These are phyloP conservation scores for Otolemur crassicaudatus DNA, from an alignment of 2,797 vertebrate genomes.

Conservation along the genomic window DNA sequence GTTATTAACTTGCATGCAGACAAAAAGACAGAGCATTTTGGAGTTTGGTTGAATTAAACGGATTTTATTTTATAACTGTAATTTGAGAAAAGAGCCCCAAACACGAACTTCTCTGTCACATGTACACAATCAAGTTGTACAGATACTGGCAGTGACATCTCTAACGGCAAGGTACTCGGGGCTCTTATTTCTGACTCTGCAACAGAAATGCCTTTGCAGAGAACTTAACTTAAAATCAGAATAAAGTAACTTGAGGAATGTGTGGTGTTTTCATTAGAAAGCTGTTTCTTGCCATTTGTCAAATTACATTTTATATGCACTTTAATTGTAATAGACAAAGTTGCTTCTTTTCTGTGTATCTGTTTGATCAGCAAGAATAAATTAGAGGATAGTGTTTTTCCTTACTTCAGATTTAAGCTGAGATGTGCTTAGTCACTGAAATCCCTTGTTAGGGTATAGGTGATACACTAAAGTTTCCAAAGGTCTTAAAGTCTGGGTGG, in stretches of 20 bases:
- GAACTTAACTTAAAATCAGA: constrained; percentile 47
- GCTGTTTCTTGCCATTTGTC: constrained; percentile 21
- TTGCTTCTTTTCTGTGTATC: not conserved
- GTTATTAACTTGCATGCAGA: constrained; percentile 13
- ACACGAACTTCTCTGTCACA: constrained; percentile 14
- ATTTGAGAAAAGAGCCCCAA: constrained; percentile 71
- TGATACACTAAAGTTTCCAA: constrained; percentile 57
- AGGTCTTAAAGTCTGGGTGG: constrained; percentile 14
- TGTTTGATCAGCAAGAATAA: constrained; percentile 25
- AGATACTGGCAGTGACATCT: constrained; percentile 44
- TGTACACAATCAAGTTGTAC: constrained; percentile 31
- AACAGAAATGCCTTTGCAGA: constrained; percentile 58
- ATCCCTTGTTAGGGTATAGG: not conserved
- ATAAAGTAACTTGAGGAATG: constrained; percentile 12
- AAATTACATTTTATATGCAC: constrained; percentile 47
- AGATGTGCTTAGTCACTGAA: constrained; percentile 73
- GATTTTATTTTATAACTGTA: constrained; percentile 73
- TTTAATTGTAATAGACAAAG: not conserved
- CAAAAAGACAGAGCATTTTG: not conserved
- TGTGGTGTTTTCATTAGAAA: constrained; percentile 35
- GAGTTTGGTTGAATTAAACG: not conserved
- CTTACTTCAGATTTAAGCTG: constrained; percentile 51
- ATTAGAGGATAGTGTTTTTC: not conserved
- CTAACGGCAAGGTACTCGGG: constrained; percentile 43
- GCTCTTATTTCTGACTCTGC: constrained; percentile 64